These are phyloP conservation scores for Rhyacichthys aspro DNA, from an alignment of 2,797 vertebrate genomes.

Conservation along the genomic window DNA sequence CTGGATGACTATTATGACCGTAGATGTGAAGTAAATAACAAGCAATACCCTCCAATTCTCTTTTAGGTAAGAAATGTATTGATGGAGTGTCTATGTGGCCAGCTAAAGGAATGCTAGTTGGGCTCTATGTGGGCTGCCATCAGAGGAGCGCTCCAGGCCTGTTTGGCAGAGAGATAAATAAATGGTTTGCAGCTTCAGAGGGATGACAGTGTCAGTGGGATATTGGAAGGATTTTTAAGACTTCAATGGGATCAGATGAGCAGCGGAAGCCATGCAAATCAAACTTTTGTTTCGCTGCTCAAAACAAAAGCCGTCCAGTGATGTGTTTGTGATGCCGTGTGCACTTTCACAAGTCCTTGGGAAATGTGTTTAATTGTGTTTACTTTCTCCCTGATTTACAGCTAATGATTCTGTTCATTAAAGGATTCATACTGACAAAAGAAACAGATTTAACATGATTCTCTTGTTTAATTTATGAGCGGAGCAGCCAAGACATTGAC, in stretches of 20 bases:
- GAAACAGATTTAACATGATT: conserved; percentile 8
- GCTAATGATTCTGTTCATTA: conserved; percentile 3
- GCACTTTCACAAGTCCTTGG: neutral
- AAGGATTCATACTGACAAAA: neutral
- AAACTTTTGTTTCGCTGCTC: conserved; percentile 16
- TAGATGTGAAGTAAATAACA: too few species aligned
- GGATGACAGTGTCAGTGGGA: conserved; percentile 13
- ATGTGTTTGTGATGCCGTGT: conserved; percentile 5
- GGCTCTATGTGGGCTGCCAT: conserved; percentile 30
- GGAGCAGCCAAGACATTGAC: neutral
- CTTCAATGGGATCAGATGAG: conserved; percentile 24
- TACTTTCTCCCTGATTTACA: neutral
- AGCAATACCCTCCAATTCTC: neutral
- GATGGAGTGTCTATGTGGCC: neutral
- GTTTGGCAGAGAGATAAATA: conserved; percentile 38
- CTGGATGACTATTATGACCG: too few species aligned
- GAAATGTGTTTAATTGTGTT: conserved; percentile 2
- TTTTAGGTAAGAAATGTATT: neutral
- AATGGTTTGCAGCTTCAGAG: conserved; percentile 31
- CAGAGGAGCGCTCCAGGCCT: conserved; percentile 25
- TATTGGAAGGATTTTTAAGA: conserved; percentile 21
- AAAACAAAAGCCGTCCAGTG: conserved; percentile 15
- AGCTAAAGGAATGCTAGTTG: conserved; percentile 15
- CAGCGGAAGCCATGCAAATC: conserved; percentile 22
- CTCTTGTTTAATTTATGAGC: conserved; percentile 4